phyloP scores from a whole-genome alignment of 2,113 vertebrate species.

The Corythaixoides concolor region DNA sequence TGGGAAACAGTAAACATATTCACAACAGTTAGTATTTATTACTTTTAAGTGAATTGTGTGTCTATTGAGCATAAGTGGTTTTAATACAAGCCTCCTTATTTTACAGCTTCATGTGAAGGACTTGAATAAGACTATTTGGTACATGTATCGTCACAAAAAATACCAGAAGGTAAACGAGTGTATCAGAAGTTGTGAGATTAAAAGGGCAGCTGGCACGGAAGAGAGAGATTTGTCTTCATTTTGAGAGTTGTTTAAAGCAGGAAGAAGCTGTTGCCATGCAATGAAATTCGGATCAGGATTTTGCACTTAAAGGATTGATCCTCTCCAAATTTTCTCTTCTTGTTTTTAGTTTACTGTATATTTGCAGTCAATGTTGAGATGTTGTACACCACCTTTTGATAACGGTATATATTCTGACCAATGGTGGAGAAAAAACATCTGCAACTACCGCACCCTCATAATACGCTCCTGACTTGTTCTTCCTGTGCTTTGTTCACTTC shows the following conservation, averaged over 20 bases:
- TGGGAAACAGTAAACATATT: background rate
- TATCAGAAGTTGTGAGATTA: background rate
- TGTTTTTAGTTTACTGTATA: background rate
- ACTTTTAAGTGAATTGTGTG: background rate
- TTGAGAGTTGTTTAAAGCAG: background rate
- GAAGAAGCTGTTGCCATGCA: background rate
- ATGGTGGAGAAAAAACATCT: background rate
- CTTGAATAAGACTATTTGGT: constrained; percentile 83
- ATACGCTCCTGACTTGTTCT: background rate
- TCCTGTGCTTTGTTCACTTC: constrained; percentile 38
- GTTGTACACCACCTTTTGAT: background rate
- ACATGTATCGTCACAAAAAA: constrained; percentile 88
- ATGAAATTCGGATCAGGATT: background rate
- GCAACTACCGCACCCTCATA: background rate
- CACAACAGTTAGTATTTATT: background rate
- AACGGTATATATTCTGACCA: background rate
- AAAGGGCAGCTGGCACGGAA: background rate
- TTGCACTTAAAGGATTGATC: background rate
- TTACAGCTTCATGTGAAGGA: constrained; percentile 86
- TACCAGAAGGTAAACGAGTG: constrained; percentile 78
- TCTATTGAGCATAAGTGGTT: background rate
- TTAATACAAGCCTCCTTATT: constrained; percentile 8
- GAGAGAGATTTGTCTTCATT: background rate
- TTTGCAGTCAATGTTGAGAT: background rate
- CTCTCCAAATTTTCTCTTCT: background rate